These are phyloP conservation scores for Prionailurus viverrinus DNA, from an alignment of 2,113 vertebrate genomes.

Conservation along the genomic window DNA sequence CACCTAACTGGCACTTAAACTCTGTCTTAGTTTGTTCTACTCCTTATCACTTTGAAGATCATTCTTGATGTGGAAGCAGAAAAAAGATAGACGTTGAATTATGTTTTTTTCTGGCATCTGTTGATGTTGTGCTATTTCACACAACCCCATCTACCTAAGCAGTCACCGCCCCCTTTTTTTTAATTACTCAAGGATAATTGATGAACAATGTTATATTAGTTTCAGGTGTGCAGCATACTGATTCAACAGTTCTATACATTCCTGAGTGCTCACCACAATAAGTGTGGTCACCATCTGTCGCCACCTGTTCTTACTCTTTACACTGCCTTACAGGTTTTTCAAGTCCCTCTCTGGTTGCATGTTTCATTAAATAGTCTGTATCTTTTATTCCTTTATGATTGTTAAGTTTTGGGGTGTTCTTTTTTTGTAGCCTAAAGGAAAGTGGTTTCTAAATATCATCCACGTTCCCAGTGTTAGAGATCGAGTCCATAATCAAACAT, in stretches of 20 bases:
- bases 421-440: not conserved
- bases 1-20: not conserved
- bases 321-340: not conserved
- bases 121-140: not conserved
- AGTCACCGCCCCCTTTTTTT: not conserved
- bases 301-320: not conserved
- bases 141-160: not conserved
- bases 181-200: not conserved
- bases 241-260: not conserved
- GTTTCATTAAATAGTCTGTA: not conserved
- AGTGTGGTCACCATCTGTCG: not conserved
- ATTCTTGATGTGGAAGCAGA: not conserved
- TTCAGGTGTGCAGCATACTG: not conserved
- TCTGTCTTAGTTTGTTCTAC: not conserved
- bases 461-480: slow-evolving; percentile 8
- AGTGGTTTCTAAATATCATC: not conserved
- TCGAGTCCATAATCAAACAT: not conserved
- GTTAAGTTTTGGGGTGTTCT: not conserved
- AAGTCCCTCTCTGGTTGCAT: not conserved
- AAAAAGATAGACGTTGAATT: not conserved
- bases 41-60: not conserved
- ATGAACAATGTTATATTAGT: not conserved
- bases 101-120: not conserved
- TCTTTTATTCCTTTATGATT: not conserved
- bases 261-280: not conserved